Base-by-base conservation (phyloP, 2,113 vertebrate genomes). In the Chunga burmeisteri region DNA sequence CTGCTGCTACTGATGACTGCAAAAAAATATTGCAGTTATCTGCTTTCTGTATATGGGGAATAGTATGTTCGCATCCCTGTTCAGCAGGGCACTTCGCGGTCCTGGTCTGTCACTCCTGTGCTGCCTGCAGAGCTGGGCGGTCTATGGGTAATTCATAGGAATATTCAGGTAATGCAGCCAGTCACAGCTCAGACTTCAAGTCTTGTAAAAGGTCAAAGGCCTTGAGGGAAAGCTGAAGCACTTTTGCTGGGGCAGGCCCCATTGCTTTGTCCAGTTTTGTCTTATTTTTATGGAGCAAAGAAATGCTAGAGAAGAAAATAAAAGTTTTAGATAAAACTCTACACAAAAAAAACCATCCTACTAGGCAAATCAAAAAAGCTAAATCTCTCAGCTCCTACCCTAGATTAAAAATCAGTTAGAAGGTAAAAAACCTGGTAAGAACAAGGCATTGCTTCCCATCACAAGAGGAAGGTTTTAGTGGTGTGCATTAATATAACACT, bases 121-220 rank as follows among this genome's bases (percentile, higher is more conserved):
- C 23, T 86, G 34, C 26, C 34, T 66, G 72, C n/a, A 70, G 81
- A 81, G 50, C 32, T 74, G 47, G 1, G 19, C 52, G 11, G 7
- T 44, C 34, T 26, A 6, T 18, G 16, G 6, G 25, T 3, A 77
- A 56, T 36, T 59, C 42, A 16, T 3, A 36, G 44, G 26, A 88
- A 56, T 23, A 42, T 23, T 20, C 17, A 68, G 19, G 22, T 13
- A 46, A 61, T 13, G 52, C 3, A 4, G 6, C 12, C n/a, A 42
- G 52, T 58, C 29, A 32, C 49, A 73, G 49, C 19, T 47, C 71
- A 59, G 40, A 40, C 10, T 44, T 74, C 67, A 71, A 58, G 58
- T 0, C 3, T 14, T 42, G 23, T 16, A 36, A 66, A 71, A 52
- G 16, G 1, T 12, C 49, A 88, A 63, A 67, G 12, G 8, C 0